Evolutionary conservation across 2,797 vertebrate genomes (phyloP).

Genomic region (Alcedo atthis): DNA sequence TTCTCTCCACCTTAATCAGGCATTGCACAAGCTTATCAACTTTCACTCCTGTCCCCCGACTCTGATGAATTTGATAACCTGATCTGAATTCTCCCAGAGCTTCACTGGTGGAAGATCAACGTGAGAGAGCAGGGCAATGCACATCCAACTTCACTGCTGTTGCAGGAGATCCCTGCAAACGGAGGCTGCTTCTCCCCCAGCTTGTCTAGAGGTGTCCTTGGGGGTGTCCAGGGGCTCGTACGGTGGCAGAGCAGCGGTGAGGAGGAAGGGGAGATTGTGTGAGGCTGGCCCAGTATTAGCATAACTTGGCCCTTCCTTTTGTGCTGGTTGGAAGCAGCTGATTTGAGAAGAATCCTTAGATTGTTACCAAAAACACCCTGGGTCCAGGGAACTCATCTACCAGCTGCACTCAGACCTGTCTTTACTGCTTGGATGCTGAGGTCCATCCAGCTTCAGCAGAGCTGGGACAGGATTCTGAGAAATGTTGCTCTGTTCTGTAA

Average conservation of each 20-base stretch:
- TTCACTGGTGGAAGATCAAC: not conserved
- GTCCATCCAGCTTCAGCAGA: not conserved
- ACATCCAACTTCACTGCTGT: not conserved
- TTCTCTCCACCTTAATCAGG: slow-evolving; percentile 63
- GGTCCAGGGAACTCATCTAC: not conserved
- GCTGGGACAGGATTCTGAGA: not conserved
- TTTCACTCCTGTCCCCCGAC: not conserved
- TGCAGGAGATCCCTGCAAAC: not conserved
- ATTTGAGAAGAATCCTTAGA: not conserved
- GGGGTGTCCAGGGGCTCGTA: not conserved
- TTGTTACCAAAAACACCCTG: not conserved
- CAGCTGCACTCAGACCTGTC: not conserved
- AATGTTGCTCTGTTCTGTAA: not conserved
- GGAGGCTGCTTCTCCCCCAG: not conserved
- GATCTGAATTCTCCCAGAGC: slow-evolving; percentile 20
- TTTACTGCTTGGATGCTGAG: not conserved
- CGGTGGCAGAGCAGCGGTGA: accelerated
- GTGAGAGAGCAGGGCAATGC: not conserved
- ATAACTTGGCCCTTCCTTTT: not conserved
- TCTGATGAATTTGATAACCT: slow-evolving; percentile 36
- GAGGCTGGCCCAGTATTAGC: not conserved
- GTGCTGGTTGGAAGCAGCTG: not conserved
- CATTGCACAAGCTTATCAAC: not conserved
- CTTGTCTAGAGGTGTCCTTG: not conserved
- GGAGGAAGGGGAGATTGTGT: not conserved